A percentile compares a stretch with the other conserved stretches of the same genome.
phyloP scores from a whole-genome alignment of 2,113 vertebrate species.

The Semnornis frantzii region DNA sequence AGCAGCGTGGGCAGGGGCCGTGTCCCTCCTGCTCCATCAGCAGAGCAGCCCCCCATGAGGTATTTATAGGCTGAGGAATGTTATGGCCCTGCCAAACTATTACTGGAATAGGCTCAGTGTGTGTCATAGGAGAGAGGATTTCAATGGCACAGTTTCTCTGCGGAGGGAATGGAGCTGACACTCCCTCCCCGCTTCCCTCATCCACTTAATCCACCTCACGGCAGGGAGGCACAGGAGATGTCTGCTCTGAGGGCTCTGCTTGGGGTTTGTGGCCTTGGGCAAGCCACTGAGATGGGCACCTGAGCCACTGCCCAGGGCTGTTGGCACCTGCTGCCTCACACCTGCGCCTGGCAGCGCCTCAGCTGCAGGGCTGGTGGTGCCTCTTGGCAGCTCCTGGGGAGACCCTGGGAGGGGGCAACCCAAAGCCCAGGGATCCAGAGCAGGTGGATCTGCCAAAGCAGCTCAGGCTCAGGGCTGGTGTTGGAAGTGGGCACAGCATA shows the following conservation, averaged over 20 bases:
- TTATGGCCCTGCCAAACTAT: slow-evolving; percentile 63
- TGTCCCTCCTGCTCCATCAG: background rate
- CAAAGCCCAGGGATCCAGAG: rapidly evolving
- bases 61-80: slow-evolving; percentile 61
- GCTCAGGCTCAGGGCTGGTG: rapidly evolving
- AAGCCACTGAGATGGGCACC: background rate
- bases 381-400: rapidly evolving
- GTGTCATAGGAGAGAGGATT: slow-evolving; percentile 56
- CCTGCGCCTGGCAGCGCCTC: background rate
- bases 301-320: rapidly evolving
- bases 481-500: background rate
- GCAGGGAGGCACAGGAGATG: background rate
- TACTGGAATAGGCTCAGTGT: slow-evolving; percentile 57
- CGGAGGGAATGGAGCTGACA: background rate
- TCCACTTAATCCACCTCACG: background rate
- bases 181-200: background rate
- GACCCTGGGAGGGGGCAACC: background rate
- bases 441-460: background rate
- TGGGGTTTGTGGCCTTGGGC: rapidly evolving
- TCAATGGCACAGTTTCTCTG: slow-evolving; percentile 44
- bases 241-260: background rate
- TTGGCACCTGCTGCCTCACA: background rate
- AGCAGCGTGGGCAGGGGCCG: background rate
- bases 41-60: slow-evolving; percentile 15
- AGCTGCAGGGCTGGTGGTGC: too few relatives aligned